These are phyloP conservation scores for Mirounga angustirostris DNA, from an alignment of 2,113 vertebrate species.

Conservation along the genomic window DNA sequence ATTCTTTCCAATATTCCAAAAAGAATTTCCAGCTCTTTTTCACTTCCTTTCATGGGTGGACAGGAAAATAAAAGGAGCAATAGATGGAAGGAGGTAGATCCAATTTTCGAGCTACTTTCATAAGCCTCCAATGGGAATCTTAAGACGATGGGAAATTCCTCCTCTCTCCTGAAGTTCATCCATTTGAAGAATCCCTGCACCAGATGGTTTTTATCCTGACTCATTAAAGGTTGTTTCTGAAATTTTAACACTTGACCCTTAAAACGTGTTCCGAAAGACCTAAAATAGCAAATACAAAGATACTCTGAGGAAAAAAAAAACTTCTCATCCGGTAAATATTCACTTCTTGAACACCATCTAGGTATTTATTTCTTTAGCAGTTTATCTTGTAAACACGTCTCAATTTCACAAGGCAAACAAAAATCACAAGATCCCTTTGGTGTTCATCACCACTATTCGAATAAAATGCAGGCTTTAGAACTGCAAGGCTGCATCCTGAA, in stretches of 20 bases:
- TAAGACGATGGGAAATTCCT: constrained; percentile 37
- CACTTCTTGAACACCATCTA: not conserved
- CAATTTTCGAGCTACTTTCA: not conserved
- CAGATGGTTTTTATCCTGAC: constrained; percentile 52
- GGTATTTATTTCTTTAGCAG: not conserved
- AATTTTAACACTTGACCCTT: constrained; percentile 71
- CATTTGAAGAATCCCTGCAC: not conserved
- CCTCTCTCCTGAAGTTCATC: not conserved
- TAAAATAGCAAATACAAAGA: constrained; percentile 61
- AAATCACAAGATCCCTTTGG: not conserved
- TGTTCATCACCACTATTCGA: not conserved
- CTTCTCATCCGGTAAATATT: not conserved
- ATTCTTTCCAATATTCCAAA: not conserved
- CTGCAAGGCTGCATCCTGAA: not conserved
- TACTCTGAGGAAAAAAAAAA: not conserved
- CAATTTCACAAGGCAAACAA: constrained; percentile 4
- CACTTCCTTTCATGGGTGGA: not conserved
- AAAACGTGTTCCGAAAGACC: constrained; percentile 45
- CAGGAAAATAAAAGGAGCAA: not conserved
- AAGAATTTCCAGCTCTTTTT: not conserved
- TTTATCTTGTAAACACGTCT: not conserved
- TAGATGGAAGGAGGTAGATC: not conserved
- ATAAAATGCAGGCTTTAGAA: not conserved
- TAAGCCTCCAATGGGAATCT: not conserved
- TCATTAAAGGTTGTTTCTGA: constrained; percentile 75